phyloP scores from a whole-genome alignment of 2,113 vertebrate genomes.

The Aleadryas rufinucha region DNA sequence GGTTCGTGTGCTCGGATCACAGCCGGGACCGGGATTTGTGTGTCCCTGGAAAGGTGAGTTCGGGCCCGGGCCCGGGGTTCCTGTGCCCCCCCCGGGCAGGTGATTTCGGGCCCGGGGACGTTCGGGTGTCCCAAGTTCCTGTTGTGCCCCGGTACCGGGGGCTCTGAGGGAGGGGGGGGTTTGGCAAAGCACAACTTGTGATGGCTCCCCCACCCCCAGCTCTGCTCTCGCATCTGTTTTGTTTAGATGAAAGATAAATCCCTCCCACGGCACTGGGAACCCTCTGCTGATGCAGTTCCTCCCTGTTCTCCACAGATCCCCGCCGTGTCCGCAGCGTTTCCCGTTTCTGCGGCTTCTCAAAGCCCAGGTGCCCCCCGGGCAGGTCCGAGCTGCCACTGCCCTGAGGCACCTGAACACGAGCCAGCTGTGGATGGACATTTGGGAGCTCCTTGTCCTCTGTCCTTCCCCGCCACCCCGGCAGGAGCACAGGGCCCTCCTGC shows the following conservation, averaged over 20 bases:
- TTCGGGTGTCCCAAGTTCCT: rapidly evolving
- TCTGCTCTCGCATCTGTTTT: not conserved
- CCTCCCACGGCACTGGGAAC: not conserved
- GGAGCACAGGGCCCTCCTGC: not conserved
- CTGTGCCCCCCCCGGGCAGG: not conserved
- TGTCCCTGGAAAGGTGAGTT: too few species aligned
- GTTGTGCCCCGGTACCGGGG: not conserved
- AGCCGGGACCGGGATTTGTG: too few species aligned
- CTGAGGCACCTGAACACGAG: not conserved
- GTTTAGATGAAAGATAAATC: not conserved
- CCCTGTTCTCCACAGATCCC: rapidly evolving
- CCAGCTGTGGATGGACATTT: not conserved
- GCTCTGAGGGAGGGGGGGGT: not conserved
- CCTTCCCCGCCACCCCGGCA: not conserved
- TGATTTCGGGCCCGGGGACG: not conserved
- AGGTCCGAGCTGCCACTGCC: rapidly evolving
- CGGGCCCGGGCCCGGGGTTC: not conserved
- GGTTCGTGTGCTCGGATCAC: not conserved
- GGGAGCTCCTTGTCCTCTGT: not conserved
- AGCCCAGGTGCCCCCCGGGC: not conserved
- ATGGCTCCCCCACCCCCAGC: not conserved
- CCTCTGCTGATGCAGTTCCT: not conserved
- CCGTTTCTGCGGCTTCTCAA: not conserved
- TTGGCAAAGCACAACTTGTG: not conserved
- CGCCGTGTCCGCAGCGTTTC: not conserved